Base-by-base conservation (phyloP, 2,797 vertebrate genomes). In the Lemur catta region DNA sequence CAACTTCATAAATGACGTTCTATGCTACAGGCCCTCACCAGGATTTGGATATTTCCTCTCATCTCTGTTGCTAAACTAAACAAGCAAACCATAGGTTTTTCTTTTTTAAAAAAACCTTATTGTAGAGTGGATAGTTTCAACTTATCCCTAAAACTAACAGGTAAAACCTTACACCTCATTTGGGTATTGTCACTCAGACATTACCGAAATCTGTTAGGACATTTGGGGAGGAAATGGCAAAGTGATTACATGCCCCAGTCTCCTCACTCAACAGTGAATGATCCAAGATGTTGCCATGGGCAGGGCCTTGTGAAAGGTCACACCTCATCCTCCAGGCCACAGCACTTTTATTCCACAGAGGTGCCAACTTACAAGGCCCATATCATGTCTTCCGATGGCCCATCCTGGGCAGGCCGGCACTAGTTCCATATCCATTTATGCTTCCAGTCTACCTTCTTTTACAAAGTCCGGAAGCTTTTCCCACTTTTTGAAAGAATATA, bases 401-500 rank as follows among this genome's bases (percentile, higher is more conserved):
- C 63, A 61, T 48, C 17, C 69, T 57, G 22, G 26, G 33, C 63
- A 97, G 33, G 33, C 26, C 69, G 17, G n/a, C 20, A 78, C 33
- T 63, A 63, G 86, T 87, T 92, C 35, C 59, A 15, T 72, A 96
- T 94, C 95, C 65, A 95, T 93, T 61, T 94, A 76, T 96, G 59
- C 52, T 69, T 59, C 52, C 57, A 57, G 50, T 61, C 28, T 87
- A 63, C 33, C n/a, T 74, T 91, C 65, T n/a, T 91, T 84, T 72
- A 79, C 35, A 72, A 87, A 93, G 35, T 65, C 59, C 20, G 7
- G 35, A 89, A 93, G 48, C 33, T 80, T 93, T 95, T 22, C n/a
- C 18, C 1, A 72, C 33, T 92, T 91, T 97, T 91, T 74, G 84
- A 92, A 95, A 96, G 55, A 96, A 96, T 81, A 48, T 63, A 61